A percentile compares a stretch with the other conserved stretches of the same genome.
Evolutionary conservation across 2,797 vertebrate species (phyloP).

Genomic region (Urophycis tenuis): DNA sequence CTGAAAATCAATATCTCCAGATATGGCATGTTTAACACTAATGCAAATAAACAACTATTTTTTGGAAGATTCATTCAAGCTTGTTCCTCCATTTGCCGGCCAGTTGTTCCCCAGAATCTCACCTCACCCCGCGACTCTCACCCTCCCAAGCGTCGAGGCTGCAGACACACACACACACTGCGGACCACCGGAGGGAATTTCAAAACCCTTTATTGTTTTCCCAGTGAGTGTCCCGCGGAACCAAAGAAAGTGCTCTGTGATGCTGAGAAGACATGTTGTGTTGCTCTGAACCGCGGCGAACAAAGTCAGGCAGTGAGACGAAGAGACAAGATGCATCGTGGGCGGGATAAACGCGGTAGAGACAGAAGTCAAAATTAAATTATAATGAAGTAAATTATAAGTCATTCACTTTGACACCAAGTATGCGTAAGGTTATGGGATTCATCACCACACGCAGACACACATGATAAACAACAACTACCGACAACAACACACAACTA

Average conservation of each 20-base stretch:
- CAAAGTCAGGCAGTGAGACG: conserved; percentile 46
- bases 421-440: neutral
- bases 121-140: neutral
- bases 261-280: conserved; percentile 26
- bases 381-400: conserved; percentile 30
- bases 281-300: conserved; percentile 24
- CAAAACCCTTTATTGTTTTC: conserved; percentile 60
- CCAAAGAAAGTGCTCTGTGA: conserved; percentile 43
- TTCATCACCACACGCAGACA: neutral
- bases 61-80: neutral
- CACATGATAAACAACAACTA: neutral
- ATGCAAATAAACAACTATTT: neutral
- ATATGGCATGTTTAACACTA: neutral
- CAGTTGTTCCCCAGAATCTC: neutral
- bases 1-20: neutral
- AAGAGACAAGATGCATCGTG: conserved; percentile 44
- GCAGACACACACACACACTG: no score
- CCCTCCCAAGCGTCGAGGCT: neutral
- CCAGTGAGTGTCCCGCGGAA: conserved; percentile 41
- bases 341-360: conserved; percentile 23
- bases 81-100: neutral
- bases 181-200: no score
- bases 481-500: conserved; percentile 5
- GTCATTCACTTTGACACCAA: conserved; percentile 8
- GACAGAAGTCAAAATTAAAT: conserved; percentile 25